Base-by-base conservation (phyloP, 1,140 invertebrate genomes). In the Andrena cerasifolii region DNA sequence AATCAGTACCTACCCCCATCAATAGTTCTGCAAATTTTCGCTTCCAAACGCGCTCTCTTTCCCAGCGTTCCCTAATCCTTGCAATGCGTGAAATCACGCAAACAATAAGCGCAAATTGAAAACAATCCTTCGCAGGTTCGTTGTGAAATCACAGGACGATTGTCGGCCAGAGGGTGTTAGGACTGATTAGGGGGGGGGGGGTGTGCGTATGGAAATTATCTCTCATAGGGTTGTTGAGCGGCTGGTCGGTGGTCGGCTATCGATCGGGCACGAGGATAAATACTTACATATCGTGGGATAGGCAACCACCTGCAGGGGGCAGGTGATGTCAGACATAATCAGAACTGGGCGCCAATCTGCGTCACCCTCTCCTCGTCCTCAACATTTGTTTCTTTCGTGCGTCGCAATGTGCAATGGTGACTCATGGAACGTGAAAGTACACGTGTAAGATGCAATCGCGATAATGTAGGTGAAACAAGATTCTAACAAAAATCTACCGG, bases 301-400 rank as follows among this genome's bases (percentile, higher is more conserved):
- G 67, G 45, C 79, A 89, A 89, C 86, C 90, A 90, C 90, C 90
- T 91, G 90, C 89, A 82, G 87, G 78, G 89, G 89, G 89, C 90
- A 91, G 90, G 90, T 91, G 90, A 86, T 89, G 82, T 73, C 76
- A 76, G 70, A 76, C 81, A 73, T 89, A 86, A 90, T 90, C 88
- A 87, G 82, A 86, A 79, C 86, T 77, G 85, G 88, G 89, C 84
- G 83, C 82, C 83, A 86, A 89, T 89, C 84, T 86, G 76, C 79
- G 83, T 54, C 76, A 82, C 83, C 81, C 80, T 61, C 67, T 33
- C 26, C 58, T 40, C 49, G 51, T 67, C 47, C 54, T 36, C 62
- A 18, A 68, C 54, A 40, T 45, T 71, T 76, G 66, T 65, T 78
- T 84, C 47, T 77, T 43, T 49, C 24, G 16, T 67, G 61, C 54